Base-by-base conservation (phyloP, 2,113 vertebrate genomes). In the Corythornis cristatus region DNA sequence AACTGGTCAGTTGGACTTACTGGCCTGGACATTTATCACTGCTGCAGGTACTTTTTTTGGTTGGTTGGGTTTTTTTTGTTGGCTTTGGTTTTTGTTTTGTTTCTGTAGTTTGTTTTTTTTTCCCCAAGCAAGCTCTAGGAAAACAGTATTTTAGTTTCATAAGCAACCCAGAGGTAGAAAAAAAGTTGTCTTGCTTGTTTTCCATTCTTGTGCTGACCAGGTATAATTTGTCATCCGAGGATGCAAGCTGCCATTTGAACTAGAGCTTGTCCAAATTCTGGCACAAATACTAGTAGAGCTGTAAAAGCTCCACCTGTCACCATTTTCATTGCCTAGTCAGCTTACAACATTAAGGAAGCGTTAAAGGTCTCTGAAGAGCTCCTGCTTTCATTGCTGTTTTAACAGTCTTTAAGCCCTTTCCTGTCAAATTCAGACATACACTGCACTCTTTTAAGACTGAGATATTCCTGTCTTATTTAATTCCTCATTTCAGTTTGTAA, bases 301-400 rank as follows among this genome's bases (percentile, higher is more conserved):
- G 95, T 93, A 94, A 89, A 95, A 89, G 46, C 71, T 80, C 81
- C 86, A 88, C 87, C 89, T 94, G 93, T 80, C 88, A 85, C 71
- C n/a, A 15, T 53, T 91, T 86, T 75, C 71, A 33, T 26, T 89
- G 79, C 75, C 72, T 77, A 71, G 56, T 85, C 91, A 94, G 76
- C 61, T 88, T 54, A 54, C 65, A 65, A 16, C 2, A 11, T 48
- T 78, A 94, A 80, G 31, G 78, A 87, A 91, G 43, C 21, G 2
- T 74, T 93, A 81, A 85, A 91, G 60, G 94, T 89, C 75, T 83
- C 64, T 56, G 56, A 83, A 56, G 60, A 66, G 46, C n/a, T 92
- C 29, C 81, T 76, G 54, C 42, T 15, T 83, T 83, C 88, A 75
- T 35, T 89, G 58, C 26, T 76, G 12, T 43, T 87, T 8, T n/a